These are phyloP conservation scores for Gasterosteus nipponicus DNA, from an alignment of 2,113 vertebrate species.

Conservation along the genomic window DNA sequence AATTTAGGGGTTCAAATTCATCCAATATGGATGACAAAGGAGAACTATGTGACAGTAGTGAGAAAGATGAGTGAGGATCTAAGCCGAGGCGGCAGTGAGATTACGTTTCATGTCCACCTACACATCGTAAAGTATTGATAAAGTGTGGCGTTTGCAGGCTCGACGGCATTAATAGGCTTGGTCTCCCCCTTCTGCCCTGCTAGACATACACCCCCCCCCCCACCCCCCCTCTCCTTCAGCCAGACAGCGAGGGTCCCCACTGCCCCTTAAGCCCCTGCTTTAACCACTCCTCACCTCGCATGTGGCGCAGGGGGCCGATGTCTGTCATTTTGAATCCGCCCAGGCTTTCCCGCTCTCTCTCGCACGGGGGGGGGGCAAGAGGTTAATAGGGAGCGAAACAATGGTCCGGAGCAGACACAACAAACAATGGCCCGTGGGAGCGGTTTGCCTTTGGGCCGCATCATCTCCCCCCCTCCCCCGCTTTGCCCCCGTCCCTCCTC, in stretches of 20 bases:
- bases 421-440: conserved; percentile 80
- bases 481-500: conserved; percentile 28
- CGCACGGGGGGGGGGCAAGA: conserved; percentile 72
- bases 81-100: neutral
- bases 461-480: conserved; percentile 43
- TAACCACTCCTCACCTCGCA: conserved; percentile 78
- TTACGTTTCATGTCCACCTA: neutral
- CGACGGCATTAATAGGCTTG: neutral
- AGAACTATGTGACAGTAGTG: neutral
- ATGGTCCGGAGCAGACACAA: conserved; percentile 82
- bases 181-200: conserved; percentile 57
- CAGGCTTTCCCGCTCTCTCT: conserved; percentile 74
- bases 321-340: conserved; percentile 81
- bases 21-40: neutral
- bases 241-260: conserved; percentile 65
- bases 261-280: conserved; percentile 70
- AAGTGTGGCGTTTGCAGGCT: too few relatives aligned
- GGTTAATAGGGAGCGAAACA: conserved; percentile 87
- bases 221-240: conserved; percentile 49
- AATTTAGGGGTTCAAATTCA: neutral
- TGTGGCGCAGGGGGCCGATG: conserved; percentile 77
- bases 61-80: neutral
- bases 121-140: too few relatives aligned
- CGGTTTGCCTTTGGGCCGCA: conserved; percentile 68
- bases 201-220: conserved; percentile 42